These are phyloP conservation scores for Rhopalosiphum maidis DNA, from an alignment of 1,140 invertebrate genomes.

Conservation along the genomic window DNA sequence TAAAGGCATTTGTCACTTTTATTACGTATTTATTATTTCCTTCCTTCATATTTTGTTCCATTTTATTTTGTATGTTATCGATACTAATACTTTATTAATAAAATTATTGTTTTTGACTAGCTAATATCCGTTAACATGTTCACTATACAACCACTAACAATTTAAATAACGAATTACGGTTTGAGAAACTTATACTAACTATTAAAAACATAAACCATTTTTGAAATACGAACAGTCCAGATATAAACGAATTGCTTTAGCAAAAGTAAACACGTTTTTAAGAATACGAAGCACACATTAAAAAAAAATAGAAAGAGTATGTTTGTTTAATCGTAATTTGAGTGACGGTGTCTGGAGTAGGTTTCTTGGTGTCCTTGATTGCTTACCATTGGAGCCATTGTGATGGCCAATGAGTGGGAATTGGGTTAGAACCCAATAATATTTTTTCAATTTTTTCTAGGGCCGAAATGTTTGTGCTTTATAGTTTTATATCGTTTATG, in stretches of 20 bases:
- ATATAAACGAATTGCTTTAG: background rate
- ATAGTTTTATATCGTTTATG: no score
- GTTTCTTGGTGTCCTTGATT: background rate
- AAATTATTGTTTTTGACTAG: background rate
- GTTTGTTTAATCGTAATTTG: background rate
- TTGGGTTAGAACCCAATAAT: background rate
- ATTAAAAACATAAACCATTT: background rate
- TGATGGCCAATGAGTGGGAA: background rate
- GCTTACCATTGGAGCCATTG: background rate
- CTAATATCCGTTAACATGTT: background rate
- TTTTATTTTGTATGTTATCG: background rate
- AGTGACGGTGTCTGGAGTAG: background rate
- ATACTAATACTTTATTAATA: background rate
- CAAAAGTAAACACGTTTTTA: background rate
- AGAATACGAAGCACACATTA: background rate
- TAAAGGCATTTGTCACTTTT: constrained; percentile 60
- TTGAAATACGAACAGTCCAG: background rate
- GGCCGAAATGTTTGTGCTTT: background rate
- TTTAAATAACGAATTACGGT: background rate
- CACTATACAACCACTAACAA: background rate
- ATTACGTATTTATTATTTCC: background rate
- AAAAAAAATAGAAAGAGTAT: constrained; percentile 2
- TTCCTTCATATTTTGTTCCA: background rate
- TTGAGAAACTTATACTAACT: background rate
- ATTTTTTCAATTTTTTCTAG: background rate